Evolutionary conservation across 1,140 invertebrate genomes (phyloP).

Genomic region (Drosophila nikananu): DNA sequence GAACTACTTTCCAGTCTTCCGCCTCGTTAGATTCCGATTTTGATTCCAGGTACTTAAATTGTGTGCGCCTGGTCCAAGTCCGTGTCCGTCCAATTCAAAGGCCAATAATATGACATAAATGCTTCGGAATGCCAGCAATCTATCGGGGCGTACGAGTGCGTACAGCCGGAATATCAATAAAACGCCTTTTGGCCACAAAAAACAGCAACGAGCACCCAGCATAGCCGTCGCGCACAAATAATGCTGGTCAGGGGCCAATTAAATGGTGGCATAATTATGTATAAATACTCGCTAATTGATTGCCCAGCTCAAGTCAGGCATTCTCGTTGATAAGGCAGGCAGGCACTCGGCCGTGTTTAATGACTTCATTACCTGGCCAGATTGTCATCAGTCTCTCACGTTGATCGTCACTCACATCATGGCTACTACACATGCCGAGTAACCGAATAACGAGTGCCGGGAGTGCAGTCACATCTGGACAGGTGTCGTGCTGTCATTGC

Average conservation of each 20-base stretch:
- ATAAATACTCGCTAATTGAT: constrained; percentile 75
- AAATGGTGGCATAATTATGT: constrained; percentile 72
- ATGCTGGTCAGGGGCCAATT: constrained; percentile 62
- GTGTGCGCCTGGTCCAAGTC: neutral
- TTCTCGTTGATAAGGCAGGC: constrained; percentile 56
- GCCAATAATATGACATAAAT: constrained; percentile 64
- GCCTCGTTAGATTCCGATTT: constrained; percentile 5
- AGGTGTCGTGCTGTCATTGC: constrained; percentile 19
- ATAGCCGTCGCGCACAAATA: constrained; percentile 18
- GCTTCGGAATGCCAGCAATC: constrained; percentile 63
- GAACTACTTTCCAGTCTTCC: constrained; percentile 51
- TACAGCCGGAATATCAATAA: constrained; percentile 66
- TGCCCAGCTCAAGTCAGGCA: constrained; percentile 56
- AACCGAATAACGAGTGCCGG: neutral
- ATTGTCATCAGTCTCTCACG: constrained; percentile 59
- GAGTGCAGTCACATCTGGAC: constrained; percentile 2
- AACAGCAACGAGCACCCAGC: constrained; percentile 2
- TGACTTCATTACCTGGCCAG: constrained; percentile 52
- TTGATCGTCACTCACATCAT: constrained; percentile 14
- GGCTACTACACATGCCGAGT: constrained; percentile 1
- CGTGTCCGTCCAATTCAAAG: constrained; percentile 15
- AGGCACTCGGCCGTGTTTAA: constrained; percentile 40
- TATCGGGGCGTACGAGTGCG: constrained; percentile 29
- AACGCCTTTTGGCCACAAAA: constrained; percentile 25
- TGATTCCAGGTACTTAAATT: constrained; percentile 7